Percentiles rank a stretch among this genome's conserved stretches.
These are phyloP conservation scores for Lepus townsendii DNA, from an alignment of 2,797 vertebrate species.

Conservation along the genomic window DNA sequence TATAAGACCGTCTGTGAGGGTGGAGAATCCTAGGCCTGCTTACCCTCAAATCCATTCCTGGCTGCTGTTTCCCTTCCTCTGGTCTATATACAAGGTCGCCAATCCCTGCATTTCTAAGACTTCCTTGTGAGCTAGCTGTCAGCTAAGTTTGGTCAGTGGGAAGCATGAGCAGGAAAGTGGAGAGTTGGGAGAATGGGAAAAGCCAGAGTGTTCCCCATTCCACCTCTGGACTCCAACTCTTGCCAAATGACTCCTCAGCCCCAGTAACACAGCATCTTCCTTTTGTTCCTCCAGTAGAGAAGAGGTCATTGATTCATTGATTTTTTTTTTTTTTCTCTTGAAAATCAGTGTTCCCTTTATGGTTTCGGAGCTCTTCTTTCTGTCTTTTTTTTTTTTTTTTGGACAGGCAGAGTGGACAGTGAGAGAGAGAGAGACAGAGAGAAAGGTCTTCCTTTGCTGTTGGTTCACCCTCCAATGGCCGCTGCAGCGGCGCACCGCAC, in stretches of 20 bases:
- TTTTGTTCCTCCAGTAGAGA: neutral
- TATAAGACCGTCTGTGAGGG: neutral
- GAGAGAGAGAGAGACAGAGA: too few species aligned
- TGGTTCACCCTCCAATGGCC: too few species aligned
- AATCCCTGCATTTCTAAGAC: neutral
- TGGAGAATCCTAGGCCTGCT: neutral
- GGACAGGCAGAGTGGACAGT: too few species aligned
- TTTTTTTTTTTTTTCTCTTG: neutral
- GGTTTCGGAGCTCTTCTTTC: slow-evolving; percentile 20
- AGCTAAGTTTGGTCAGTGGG: neutral
- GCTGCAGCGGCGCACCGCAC: too few species aligned
- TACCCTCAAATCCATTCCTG: neutral
- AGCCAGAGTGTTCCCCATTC: neutral
- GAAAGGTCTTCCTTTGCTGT: too few species aligned
- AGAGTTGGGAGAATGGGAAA: slow-evolving; percentile 4
- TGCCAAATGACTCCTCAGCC: neutral
- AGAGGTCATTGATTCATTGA: neutral
- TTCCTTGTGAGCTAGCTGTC: neutral
- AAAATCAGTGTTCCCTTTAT: neutral
- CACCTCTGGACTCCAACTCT: neutral
- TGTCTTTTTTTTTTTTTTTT: neutral
- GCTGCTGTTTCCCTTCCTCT: neutral
- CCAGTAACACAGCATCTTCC: neutral
- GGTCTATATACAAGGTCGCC: neutral
- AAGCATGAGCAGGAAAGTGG: neutral